Conservation (phyloP, 1,140 invertebrate species). For the Drosophila pachea region DNA sequence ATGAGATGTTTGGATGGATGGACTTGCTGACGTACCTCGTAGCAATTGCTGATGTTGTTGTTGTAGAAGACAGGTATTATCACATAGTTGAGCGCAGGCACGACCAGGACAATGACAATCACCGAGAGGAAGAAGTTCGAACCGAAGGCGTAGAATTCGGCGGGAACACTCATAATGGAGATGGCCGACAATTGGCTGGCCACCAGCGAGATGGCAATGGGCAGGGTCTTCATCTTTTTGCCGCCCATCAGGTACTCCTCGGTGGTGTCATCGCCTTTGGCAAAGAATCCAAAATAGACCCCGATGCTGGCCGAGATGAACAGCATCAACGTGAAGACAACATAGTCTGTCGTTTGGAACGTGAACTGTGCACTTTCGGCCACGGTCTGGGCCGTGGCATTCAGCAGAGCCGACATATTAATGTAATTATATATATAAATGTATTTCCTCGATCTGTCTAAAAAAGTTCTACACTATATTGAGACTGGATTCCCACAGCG, state of each 20-base stretch:
- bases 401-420: constrained; percentile 49
- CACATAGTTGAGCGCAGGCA: constrained; percentile 83
- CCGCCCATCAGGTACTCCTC: constrained; percentile 83
- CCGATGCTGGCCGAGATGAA: constrained; percentile 83
- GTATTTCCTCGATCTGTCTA: constrained; percentile 1
- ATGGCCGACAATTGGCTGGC: constrained; percentile 90
- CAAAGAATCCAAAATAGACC: constrained; percentile 82
- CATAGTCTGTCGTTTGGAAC: constrained; percentile 81
- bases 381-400: constrained; percentile 34
- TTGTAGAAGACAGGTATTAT: constrained; percentile 91
- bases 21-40: constrained; percentile 85
- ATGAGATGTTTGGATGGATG: too few relatives aligned
- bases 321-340: constrained; percentile 83
- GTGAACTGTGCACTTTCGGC: constrained; percentile 45
- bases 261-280: constrained; percentile 80
- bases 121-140: constrained; percentile 84
- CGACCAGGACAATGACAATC: constrained; percentile 83
- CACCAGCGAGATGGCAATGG: constrained; percentile 84
- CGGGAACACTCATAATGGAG: constrained; percentile 87
- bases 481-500: constrained; percentile 10
- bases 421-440: neutral
- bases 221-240: constrained; percentile 83
- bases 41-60: constrained; percentile 88
- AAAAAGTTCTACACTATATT: too few relatives aligned
- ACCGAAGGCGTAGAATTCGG: constrained; percentile 89